A percentile compares a stretch with the other conserved stretches of the same genome.
Conservation (phyloP, 2,113 vertebrate species). For the Rhinopomastus cyanomelas region DNA sequence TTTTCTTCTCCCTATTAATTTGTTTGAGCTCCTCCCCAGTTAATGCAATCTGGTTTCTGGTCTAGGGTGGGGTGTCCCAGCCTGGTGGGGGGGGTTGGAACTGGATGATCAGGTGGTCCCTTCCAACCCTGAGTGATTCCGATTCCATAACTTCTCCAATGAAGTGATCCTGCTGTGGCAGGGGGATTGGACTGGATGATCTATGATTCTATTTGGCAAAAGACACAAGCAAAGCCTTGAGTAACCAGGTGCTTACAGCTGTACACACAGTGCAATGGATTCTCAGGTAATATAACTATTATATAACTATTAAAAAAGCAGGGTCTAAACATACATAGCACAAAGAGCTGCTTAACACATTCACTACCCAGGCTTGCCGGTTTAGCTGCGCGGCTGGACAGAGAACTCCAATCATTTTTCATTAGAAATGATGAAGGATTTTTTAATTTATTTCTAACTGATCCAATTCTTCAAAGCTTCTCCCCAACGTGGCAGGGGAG, state of each 20-base stretch:
- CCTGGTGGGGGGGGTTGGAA: too few relatives aligned
- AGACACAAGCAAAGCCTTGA: background rate
- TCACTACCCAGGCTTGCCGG: background rate
- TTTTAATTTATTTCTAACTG: background rate
- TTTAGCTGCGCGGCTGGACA: background rate
- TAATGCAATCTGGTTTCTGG: background rate
- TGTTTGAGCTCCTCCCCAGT: background rate
- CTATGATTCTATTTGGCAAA: background rate
- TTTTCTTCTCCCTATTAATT: background rate
- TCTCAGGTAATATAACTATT: background rate
- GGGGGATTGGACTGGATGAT: too few relatives aligned
- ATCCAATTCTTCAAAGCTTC: background rate
- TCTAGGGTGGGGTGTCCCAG: too few relatives aligned
- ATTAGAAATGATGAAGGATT: background rate
- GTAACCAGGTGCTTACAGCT: background rate
- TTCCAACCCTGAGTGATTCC: too few relatives aligned
- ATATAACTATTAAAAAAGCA: background rate
- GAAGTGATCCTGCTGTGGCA: too few relatives aligned
- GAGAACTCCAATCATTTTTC: background rate
- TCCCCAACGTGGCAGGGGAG: background rate
- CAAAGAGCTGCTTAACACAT: background rate
- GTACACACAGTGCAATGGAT: background rate
- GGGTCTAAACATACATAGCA: background rate
- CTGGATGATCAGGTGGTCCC: too few relatives aligned
- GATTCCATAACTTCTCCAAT: too few relatives aligned